Conservation (phyloP, 1,140 invertebrate genomes). For the Bombus confusus region DNA sequence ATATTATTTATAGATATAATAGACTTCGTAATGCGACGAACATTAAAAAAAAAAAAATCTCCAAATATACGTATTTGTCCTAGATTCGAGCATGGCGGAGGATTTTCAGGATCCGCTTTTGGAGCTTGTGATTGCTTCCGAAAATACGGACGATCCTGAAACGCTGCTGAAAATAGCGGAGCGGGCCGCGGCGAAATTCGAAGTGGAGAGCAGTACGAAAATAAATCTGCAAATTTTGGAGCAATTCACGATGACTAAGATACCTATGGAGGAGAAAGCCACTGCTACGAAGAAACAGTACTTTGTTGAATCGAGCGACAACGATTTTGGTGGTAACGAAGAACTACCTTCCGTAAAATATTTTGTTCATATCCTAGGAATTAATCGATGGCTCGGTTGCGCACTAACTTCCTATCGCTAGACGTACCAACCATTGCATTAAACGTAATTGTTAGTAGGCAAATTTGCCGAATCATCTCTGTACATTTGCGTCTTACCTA, state of each 20-base stretch:
- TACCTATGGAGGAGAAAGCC: constrained; percentile 52
- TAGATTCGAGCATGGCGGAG: constrained; percentile 30
- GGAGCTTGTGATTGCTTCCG: constrained; percentile 79
- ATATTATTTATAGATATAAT: background rate
- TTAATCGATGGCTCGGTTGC: too few species aligned
- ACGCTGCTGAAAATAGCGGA: constrained; percentile 75
- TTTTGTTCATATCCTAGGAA: too few species aligned
- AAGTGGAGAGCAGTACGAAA: constrained; percentile 50
- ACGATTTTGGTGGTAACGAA: constrained; percentile 82
- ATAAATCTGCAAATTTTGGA: constrained; percentile 75
- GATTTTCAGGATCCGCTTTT: constrained; percentile 76
- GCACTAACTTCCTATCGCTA: background rate
- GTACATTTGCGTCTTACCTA: background rate
- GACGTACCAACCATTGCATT: too few species aligned
- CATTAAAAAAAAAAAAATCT: background rate
- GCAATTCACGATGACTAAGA: constrained; percentile 69
- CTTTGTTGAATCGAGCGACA: constrained; percentile 85
- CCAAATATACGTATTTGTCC: background rate
- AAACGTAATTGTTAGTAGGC: too few species aligned
- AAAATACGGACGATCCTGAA: constrained; percentile 75
- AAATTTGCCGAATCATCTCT: background rate
- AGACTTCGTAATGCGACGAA: too few species aligned
- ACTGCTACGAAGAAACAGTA: constrained; percentile 69
- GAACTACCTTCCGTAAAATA: too few species aligned
- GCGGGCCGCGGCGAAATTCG: constrained; percentile 66